Base-by-base conservation (phyloP, 2,113 vertebrate genomes). In the Vidua chalybeata region DNA sequence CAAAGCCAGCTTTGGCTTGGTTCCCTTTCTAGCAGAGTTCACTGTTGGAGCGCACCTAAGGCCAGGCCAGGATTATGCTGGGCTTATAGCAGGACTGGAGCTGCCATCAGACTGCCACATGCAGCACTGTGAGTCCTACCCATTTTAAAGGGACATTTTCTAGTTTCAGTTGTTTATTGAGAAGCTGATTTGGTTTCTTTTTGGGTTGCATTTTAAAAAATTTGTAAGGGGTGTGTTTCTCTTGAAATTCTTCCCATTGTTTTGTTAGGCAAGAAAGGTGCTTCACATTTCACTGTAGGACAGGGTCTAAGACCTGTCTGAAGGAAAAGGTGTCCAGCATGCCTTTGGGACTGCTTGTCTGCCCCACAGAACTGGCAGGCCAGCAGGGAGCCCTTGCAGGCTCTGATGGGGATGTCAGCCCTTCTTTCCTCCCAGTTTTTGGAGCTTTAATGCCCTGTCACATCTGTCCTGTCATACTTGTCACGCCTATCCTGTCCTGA, bases 1-100 rank as follows among this genome's bases (percentile, higher is more conserved):
- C 59, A 76, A 83, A 87, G 67, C 58, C 48, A 43, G 0, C 14
- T 54, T 84, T 39, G 72, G 30, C 78, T 55, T 62, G 7, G 41
- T 52, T 96, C 49, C 54, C 39, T 62, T 84, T 54, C 67, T 31
- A 27, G 46, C 23, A 17, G 61, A n/a, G 41, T n/a, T 94, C 48
- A 35, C 39, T 82, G 39, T 26, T 61, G 58, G 28, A 79, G 77
- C 49, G 37, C 28, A 24, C 39, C 43, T 56, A 6, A 41, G 77
- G 69, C 52, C 76, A 46, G 76, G n/a, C 17, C 61, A 59, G 46
- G 75, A 21, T 66, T 35, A 10, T 21, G 20, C 22, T 22, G n/a
- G 20, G 15, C 9, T 41, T 2, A 0, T 9, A 21, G 41, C 1
- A 3, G 6, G 22, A 30, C 54, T 4, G 1, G 56, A 37, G n/a